Percentiles rank a stretch among this genome's conserved stretches.
These are phyloP conservation scores for Hycleus cichorii DNA, from an alignment of 1,140 invertebrate species.

Conservation along the genomic window DNA sequence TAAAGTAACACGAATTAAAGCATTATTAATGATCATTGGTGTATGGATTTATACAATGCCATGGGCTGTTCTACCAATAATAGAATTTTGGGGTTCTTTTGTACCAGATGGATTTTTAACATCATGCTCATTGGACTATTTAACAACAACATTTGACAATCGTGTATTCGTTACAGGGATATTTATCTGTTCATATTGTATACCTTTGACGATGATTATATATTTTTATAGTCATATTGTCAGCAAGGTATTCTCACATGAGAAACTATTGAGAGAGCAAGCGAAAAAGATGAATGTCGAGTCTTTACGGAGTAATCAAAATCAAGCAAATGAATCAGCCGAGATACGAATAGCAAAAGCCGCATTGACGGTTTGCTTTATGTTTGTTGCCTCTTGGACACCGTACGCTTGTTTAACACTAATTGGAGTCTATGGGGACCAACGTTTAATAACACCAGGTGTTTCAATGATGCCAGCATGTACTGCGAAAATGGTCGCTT, in stretches of 20 bases:
- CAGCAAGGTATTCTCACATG: constrained; percentile 76
- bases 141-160: constrained; percentile 67
- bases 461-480: constrained; percentile 82
- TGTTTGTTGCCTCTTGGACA: constrained; percentile 79
- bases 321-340: constrained; percentile 56
- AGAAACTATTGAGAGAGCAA: constrained; percentile 72
- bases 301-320: constrained; percentile 66
- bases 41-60: constrained; percentile 73
- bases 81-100: constrained; percentile 74
- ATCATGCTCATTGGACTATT: constrained; percentile 75
- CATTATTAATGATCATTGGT: constrained; percentile 60
- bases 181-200: constrained; percentile 69
- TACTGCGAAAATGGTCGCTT: constrained; percentile 75
- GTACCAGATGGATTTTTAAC: constrained; percentile 81
- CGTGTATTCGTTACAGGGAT: constrained; percentile 47
- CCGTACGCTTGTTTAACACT: constrained; percentile 70
- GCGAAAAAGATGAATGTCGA: constrained; percentile 91
- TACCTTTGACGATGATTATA: constrained; percentile 70
- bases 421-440: constrained; percentile 78
- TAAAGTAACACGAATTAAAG: constrained; percentile 66
- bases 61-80: constrained; percentile 69
- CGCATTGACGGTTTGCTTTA: constrained; percentile 73
- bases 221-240: constrained; percentile 83
- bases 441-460: constrained; percentile 67
- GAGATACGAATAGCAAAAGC: constrained; percentile 81